Base-by-base conservation (phyloP, 1,140 invertebrate species). In the Nasonia giraulti region DNA sequence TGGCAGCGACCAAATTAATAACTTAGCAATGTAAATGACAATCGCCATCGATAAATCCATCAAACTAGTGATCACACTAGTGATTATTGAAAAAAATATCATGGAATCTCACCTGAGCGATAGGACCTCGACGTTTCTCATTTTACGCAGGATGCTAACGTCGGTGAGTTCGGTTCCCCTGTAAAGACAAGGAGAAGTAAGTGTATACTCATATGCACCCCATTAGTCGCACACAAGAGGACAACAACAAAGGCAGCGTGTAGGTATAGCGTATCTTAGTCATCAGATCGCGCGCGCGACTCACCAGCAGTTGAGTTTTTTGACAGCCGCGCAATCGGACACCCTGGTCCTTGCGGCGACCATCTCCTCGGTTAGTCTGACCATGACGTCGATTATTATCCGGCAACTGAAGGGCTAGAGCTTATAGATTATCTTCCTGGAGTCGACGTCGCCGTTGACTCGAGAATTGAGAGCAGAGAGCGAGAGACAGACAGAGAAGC, bases 271-370 rank as follows among this genome's bases (percentile, higher is more conserved):
- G 33, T 37, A 37, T 37, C 33, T 37, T 27, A 31, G 8, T 27
- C 69, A 37, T 75, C 2, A 5, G 33, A 10, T 40, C 12, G 37
- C 20, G 33, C 20, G 20, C 20, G 20, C 1, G 37, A 76, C 96
- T 95, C 92, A 97, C 97, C 97, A 98, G 91, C 97, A 98, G 94
- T 98, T 98, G 40, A 98, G 94, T 91, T 97, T 97, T 92, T 96
- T 97, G 77, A 98, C 96, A 86, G 95, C 94, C 37, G 95, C 92
- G 88, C 98, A 94, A 94, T 98, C 97, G 47, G 97, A 97, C 87
- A 96, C 95, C 92, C 96, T 96, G n/a, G 97, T 96, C 87, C 97
- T 94, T 74, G 97, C 97, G 90, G 98, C 95, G 88, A 98, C 96
- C 96, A 98, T 98, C 93, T 98, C 97, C 93, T 98, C 97, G 11